These are phyloP conservation scores for Conger conger DNA, from an alignment of 2,113 vertebrate genomes.

Conservation along the genomic window DNA sequence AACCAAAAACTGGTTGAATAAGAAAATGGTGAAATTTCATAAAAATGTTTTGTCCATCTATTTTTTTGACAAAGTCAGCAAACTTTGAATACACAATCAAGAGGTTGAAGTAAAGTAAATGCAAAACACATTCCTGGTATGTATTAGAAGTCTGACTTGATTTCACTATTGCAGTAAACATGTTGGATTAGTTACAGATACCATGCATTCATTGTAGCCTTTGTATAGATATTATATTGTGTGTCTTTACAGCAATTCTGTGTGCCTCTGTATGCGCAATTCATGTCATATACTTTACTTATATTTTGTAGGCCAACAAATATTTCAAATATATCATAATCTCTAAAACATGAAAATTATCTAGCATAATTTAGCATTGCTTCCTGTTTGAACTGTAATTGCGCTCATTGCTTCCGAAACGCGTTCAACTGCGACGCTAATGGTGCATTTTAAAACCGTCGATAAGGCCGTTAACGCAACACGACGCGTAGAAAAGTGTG, in stretches of 20 bases:
- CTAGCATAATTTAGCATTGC: background rate
- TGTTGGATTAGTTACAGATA: background rate
- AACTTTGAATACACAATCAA: too few relatives aligned
- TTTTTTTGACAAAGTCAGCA: too few relatives aligned
- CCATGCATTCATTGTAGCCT: background rate
- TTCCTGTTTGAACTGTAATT: background rate
- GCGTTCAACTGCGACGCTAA: background rate
- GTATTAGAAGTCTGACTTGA: background rate
- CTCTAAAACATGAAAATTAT: background rate
- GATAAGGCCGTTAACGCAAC: constrained; percentile 2
- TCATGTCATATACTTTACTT: too few relatives aligned
- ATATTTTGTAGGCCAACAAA: too few relatives aligned
- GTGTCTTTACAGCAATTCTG: too few relatives aligned
- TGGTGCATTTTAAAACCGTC: constrained; percentile 1
- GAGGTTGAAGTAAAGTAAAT: background rate
- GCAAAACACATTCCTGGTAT: background rate
- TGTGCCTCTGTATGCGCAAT: too few relatives aligned
- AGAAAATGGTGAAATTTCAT: too few relatives aligned
- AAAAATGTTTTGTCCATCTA: too few relatives aligned
- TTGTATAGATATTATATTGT: too few relatives aligned
- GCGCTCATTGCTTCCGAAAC: constrained; percentile 20
- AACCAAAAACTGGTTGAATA: too few relatives aligned
- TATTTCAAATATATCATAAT: background rate
- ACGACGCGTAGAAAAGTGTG: constrained; percentile 28
- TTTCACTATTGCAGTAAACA: background rate